Base-by-base conservation (phyloP, 2,113 vertebrate genomes). In the Eleginops maclovinus region DNA sequence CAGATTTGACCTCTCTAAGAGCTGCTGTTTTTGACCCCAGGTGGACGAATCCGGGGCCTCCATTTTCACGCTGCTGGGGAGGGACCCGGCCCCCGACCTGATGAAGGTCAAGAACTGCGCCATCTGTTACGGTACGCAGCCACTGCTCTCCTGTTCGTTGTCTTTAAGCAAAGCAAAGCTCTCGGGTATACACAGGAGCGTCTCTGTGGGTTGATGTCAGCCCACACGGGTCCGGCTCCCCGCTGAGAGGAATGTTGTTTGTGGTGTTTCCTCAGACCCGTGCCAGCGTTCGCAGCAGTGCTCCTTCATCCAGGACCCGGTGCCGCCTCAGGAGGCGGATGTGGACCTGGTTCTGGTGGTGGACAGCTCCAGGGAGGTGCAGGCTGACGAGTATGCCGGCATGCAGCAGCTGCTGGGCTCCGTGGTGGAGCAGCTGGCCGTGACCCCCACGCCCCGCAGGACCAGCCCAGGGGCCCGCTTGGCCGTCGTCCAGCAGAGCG, bases 81-180 rank as follows among this genome's bases (percentile, higher is more conserved):
- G 67, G n/a, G 90, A 95, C 40, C 81, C 81, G 81, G 75, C 40
- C 0, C 9, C 89, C 1, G 92, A 94, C 7, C 81, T 95, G 49
- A 78, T n/a, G 58, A 91, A 26, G 60, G 72, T 95, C 54, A 87
- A 70, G 75, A 78, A n/a, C 59, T 98, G 97, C 15, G 83, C 90
- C 0, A 85, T 98, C 85, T 97, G 97, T 82, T 96, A 94, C 16
- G 96, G 97, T 97, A 89, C 95, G 90, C 31, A 36, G 28, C 4
- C 31, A 50, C n/a, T n/a, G n/a, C n/a, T n/a, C n/a, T n/a, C n/a
- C n/a, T n/a, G n/a, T n/a, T n/a, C n/a, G n/a, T n/a, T n/a, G n/a
- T n/a, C n/a, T n/a, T n/a, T n/a, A n/a, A n/a, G n/a, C n/a, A n/a
- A n/a, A n/a, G n/a, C n/a, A n/a, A n/a, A n/a, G n/a, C n/a, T n/a